Evolutionary conservation across 1,140 invertebrate genomes (phyloP).

Genomic region (Drosophila orena): DNA sequence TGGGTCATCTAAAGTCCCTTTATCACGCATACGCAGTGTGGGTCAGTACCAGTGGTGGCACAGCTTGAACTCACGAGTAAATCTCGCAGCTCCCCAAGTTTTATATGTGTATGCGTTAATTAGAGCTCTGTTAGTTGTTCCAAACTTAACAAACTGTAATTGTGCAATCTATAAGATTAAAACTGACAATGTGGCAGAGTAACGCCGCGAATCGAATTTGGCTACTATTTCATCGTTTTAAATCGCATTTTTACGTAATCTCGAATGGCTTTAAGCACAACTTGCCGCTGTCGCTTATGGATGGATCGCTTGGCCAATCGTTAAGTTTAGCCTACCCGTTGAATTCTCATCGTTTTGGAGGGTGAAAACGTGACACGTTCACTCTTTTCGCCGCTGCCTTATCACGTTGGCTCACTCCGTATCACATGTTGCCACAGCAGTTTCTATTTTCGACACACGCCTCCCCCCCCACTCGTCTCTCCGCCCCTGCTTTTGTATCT

Average conservation of each 20-base stretch:
- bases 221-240: background rate
- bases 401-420: conserved; percentile 44
- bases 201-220: background rate
- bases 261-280: background rate
- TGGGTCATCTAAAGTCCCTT: conserved; percentile 30
- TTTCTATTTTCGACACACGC: conserved; percentile 58
- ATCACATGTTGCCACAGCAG: conserved; percentile 64
- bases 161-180: too few relatives aligned
- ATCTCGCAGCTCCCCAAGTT: too few relatives aligned
- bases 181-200: background rate
- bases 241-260: background rate
- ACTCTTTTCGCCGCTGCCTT: conserved; percentile 37
- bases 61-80: background rate
- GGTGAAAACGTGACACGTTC: conserved; percentile 65
- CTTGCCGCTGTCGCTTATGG: conserved; percentile 1
- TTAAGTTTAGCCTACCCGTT: conserved; percentile 4
- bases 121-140: too few relatives aligned
- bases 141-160: too few relatives aligned
- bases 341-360: conserved; percentile 21
- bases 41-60: background rate
- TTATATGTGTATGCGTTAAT: too few relatives aligned
- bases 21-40: conserved; percentile 23
- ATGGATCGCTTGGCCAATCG: conserved; percentile 11
- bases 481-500: background rate
- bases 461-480: conserved; percentile 10